Base-by-base conservation (phyloP, 2,888 invertebrate genomes). In the Corbicula japonica region DNA sequence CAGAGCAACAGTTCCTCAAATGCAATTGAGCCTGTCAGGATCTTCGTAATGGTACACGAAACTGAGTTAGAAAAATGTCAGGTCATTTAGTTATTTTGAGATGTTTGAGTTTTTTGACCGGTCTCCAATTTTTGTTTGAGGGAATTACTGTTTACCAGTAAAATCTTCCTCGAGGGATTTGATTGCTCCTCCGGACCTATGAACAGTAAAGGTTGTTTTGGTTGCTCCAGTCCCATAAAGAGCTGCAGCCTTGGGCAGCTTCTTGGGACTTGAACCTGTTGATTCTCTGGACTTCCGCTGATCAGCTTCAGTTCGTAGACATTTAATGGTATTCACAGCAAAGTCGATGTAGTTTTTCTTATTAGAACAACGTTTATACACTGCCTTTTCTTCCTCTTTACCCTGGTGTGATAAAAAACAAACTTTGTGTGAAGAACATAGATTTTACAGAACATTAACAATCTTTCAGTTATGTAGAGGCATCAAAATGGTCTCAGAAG, bases 171-270 rank as follows among this genome's bases (percentile, higher is more conserved):
- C 79, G 48, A 54, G 56, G 3, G 77, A 28, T 56, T 83, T 85
- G 1, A 75, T 58, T 10, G 81, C 76, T 1, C 80, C 84, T 18
- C 88, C 89, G 21, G 91, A 91, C 60, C 92, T 91, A 69, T 94
- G 92, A 48, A 95, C 90, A 54, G 94, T 94, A 89, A 92, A 94
- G 26, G 93, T 93, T 12, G 95, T 95, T 75, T 94, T 95, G 0
- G 94, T 94, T 1, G 95, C 95, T 48, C 94, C 93, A 90, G 95
- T 95, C 0, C 96, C 96, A 35, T 95, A 95, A 18, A 96, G 93
- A 30, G 96, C 94, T 46, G 95, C 94, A 86, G 95, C 95, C 87
- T 96, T 96, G 0, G 92, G 91, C 58, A 90, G 78, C 48, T 87
- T 81, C 56, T 78, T 75, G 5, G 72, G 46, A 2, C 84, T 77